Base-by-base conservation (phyloP, 2,888 invertebrate species). In the Apamea crenata region DNA sequence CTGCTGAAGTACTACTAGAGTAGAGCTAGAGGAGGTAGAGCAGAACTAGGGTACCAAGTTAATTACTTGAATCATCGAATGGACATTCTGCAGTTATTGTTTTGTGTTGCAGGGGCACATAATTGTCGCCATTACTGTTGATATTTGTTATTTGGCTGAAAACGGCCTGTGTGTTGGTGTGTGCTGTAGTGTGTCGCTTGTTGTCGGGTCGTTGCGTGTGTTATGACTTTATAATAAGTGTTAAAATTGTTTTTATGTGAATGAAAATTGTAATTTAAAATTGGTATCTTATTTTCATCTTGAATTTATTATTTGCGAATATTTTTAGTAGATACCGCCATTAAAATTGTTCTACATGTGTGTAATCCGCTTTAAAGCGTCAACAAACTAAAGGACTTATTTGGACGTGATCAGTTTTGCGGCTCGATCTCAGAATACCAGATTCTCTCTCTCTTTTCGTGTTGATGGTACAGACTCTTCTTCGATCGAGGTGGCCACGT, bases 121-220 rank as follows among this genome's bases (percentile, higher is more conserved):
- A 66, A 79, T 84, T 75, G 68, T 50, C 66, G 18, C 80, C 69
- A 68, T 83, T 67, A 78, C 71, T 83, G 84, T 72, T 69, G 56
- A 75, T 73, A 70, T 78, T 83, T 78, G 87, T 74, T 74, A 78
- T 82, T 66, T 50, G 47, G 21, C 36, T 47, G 25, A 18, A 40
- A 40, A 18, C 25, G 61, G 59, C n/a, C 50, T 25, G 32, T 61
- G 66, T 32, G 44, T 14, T 25, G 25, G 40, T 25, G 32, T 53
- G 63, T 47, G 47, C 29, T 6, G 8, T 12, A 2, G 16, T 40
- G n/a, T 29, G 40, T 21, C 59, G 47, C 29, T 32, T 18, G 40
- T 21, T 50, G 56, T 50, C 25, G 1, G n/a, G 1, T 63, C 29
- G 29, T 50, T n/a, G 29, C 21, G 47, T 69, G 44, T 25, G 25